Conservation (phyloP, 2,797 vertebrate genomes). For the Ciconia nigra region DNA sequence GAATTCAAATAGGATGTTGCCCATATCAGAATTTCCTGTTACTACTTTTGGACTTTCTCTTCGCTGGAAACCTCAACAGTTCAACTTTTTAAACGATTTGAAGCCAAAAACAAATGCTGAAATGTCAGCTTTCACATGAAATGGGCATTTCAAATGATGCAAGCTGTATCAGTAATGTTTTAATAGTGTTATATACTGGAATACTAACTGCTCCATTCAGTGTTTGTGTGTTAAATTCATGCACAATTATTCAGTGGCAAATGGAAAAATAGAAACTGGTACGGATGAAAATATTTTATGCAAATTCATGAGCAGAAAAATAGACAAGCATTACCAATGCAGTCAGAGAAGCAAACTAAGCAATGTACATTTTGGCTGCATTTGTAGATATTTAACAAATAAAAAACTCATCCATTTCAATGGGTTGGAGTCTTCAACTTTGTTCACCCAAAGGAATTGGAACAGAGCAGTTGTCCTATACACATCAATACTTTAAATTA, state of each 20-base stretch:
- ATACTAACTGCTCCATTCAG: not conserved
- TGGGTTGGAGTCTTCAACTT: not conserved
- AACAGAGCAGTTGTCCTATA: not conserved
- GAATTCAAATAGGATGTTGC: not conserved
- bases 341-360: conserved; percentile 3
- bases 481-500: not conserved
- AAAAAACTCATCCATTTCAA: not conserved
- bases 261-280: not conserved
- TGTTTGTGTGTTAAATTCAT: not conserved
- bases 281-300: not conserved
- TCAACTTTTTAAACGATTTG: not conserved
- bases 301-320: conserved; percentile 1
- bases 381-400: conserved; percentile 25
- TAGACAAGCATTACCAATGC: not conserved
- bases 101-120: not conserved
- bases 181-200: not conserved
- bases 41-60: not conserved
- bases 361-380: not conserved
- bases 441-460: not conserved
- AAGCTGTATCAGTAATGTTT: not conserved
- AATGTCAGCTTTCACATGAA: not conserved
- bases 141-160: not conserved
- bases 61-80: not conserved
- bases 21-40: not conserved
- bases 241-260: not conserved